Percentiles rank a stretch among this genome's conserved stretches.
These are phyloP conservation scores for Goniozus legneri DNA, from an alignment of 1,140 invertebrate genomes.

Conservation along the genomic window DNA sequence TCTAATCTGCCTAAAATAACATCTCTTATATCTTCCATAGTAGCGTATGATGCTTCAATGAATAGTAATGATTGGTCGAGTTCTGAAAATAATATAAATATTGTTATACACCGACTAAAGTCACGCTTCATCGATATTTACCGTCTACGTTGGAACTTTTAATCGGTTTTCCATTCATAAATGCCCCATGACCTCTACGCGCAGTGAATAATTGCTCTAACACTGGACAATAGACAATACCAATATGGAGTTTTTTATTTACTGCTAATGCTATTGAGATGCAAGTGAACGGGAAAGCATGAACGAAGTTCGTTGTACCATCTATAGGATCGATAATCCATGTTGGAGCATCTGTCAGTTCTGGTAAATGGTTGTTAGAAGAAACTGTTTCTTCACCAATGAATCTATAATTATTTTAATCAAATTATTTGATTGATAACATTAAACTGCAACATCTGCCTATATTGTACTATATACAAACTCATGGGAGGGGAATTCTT, in stretches of 20 bases:
- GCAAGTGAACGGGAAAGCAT: conserved; percentile 62
- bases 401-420: conserved; percentile 57
- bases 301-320: conserved; percentile 74
- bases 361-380: conserved; percentile 54
- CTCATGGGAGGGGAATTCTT: conserved; percentile 72
- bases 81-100: conserved; percentile 19
- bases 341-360: conserved; percentile 75
- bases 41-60: conserved; percentile 43
- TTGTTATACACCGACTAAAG: neutral
- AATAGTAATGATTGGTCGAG: conserved; percentile 37
- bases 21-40: conserved; percentile 37
- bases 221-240: conserved; percentile 78
- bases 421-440: neutral
- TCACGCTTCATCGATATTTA: conserved; percentile 20
- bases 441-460: too few relatives aligned
- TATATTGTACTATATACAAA: conserved; percentile 40
- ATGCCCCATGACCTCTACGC: conserved; percentile 69
- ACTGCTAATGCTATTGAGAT: conserved; percentile 66
- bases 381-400: conserved; percentile 83
- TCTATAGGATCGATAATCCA: conserved; percentile 88
- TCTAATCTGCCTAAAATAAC: conserved; percentile 39
- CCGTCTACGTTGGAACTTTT: conserved; percentile 34
- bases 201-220: conserved; percentile 73
- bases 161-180: conserved; percentile 67
- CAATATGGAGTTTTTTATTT: conserved; percentile 64